Base-by-base conservation (phyloP, 2,888 invertebrate species). In the Andricus quercusramuli region DNA sequence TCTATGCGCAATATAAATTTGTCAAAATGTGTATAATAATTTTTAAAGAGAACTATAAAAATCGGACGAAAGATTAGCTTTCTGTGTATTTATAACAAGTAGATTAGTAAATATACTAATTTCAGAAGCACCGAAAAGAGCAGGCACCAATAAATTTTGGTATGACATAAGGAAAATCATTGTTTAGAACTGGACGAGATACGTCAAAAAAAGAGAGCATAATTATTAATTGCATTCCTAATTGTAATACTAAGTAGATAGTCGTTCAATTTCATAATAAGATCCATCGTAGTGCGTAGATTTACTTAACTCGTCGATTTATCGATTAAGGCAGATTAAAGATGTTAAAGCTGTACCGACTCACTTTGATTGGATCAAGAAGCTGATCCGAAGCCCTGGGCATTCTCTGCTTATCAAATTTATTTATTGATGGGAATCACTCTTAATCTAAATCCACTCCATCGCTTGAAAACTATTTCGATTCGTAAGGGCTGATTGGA, bases 371-470 rank as follows among this genome's bases (percentile, higher is more conserved):
- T 74, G 74, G 51, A 74, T 56, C 32, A 56, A 29, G 32, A 74
- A 74, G 47, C 32, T 15, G 15, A 62, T 32, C 32, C 20, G 20
- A 51, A 74, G 51, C 74, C n/a, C 32, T 29, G 56, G 56, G 56
- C 74, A 56, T n/a, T 74, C n/a, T 32, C n/a, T 74, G n/a, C n/a
- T 51, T 74, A 56, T 74, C 51, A 32, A 32, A 29, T 56, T 74
- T 32, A 74, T 74, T 20, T 25, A 15, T 11, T n/a, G 56, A 74
- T 32, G 5, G 32, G 17, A 29, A 44, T 25, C 17, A 41, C 11
- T 13, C 20, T 5, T 32, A 56, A 29, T 51, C 51, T 17, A 22
- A 68, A 68, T 25, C 25, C 25, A 9, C 15, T 25, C 25, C 15
- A 5, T 25, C 11, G n/a, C 15, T 13, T 62, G 13, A 6, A 62